phyloP scores from a whole-genome alignment of 2,113 vertebrate species.

The Rhombomys opimus region DNA sequence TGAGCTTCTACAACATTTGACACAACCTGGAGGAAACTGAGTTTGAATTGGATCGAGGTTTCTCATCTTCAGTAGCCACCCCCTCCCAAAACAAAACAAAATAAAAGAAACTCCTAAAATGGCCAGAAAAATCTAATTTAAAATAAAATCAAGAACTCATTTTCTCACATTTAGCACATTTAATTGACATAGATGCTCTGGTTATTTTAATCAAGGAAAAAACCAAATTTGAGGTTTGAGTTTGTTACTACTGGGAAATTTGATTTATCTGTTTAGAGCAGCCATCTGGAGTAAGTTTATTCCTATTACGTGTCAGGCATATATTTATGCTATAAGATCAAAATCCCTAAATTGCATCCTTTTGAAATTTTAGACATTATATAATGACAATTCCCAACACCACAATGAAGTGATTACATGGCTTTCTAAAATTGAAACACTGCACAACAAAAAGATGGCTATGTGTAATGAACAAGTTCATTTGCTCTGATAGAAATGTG shows the following conservation, averaged over 20 bases:
- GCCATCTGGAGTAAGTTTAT: slow-evolving; percentile 88
- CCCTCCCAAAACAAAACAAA: background rate
- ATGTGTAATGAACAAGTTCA: slow-evolving; percentile 86
- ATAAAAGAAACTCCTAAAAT: slow-evolving; percentile 31
- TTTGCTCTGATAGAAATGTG: slow-evolving; percentile 85
- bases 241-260: slow-evolving; percentile 80
- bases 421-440: slow-evolving; percentile 86
- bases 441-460: slow-evolving; percentile 82
- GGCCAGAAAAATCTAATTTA: slow-evolving; percentile 59
- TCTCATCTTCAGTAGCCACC: slow-evolving; percentile 20
- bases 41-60: slow-evolving; percentile 36
- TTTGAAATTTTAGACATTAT: slow-evolving; percentile 84
- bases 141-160: slow-evolving; percentile 14
- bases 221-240: slow-evolving; percentile 82
- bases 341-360: slow-evolving; percentile 84
- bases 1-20: background rate
- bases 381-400: slow-evolving; percentile 86
- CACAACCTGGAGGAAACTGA: background rate
- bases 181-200: slow-evolving; percentile 79
- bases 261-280: slow-evolving; percentile 85
- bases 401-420: slow-evolving; percentile 86
- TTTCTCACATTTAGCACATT: slow-evolving; percentile 78
- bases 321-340: slow-evolving; percentile 85
- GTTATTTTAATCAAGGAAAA: slow-evolving; percentile 79
- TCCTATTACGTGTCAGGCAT: slow-evolving; percentile 85